Evolutionary conservation across 2,113 vertebrate genomes (phyloP).

Genomic region (Aegithalos caudatus): DNA sequence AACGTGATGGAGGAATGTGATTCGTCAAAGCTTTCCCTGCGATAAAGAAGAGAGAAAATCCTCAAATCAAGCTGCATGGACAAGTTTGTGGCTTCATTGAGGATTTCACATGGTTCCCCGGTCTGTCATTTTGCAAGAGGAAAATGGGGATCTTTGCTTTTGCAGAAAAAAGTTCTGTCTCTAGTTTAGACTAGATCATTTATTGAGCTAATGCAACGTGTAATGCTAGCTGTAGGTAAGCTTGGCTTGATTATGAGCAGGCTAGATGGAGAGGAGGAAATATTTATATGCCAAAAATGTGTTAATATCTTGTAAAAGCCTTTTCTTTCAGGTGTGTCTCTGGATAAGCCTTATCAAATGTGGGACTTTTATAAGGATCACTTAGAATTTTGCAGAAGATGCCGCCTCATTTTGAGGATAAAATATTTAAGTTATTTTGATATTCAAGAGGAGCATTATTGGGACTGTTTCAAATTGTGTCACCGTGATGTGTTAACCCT

Average conservation of each 20-base stretch:
- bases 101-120: conserved; percentile 82
- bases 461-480: conserved; percentile 85
- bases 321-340: conserved; percentile 93
- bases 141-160: conserved; percentile 78
- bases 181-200: conserved; percentile 72
- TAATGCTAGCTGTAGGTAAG: conserved; percentile 71
- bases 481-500: conserved; percentile 83
- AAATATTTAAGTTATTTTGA: conserved; percentile 84
- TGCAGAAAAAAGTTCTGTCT: conserved; percentile 69
- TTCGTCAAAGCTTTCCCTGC: conserved; percentile 83
- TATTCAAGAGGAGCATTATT: conserved; percentile 90
- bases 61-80: conserved; percentile 91
- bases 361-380: conserved; percentile 91
- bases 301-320: conserved; percentile 91
- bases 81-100: conserved; percentile 88
- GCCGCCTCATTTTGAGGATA: conserved; percentile 87
- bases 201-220: conserved; percentile 61
- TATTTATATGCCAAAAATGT: conserved; percentile 79
- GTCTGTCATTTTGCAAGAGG: conserved; percentile 81
- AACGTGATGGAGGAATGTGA: conserved; percentile 88
- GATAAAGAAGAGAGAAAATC: conserved; percentile 88
- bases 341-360: conserved; percentile 88
- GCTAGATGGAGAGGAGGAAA: conserved; percentile 76
- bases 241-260: conserved; percentile 69
- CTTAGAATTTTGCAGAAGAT: conserved; percentile 91